Evolutionary conservation across 2,113 vertebrate species (phyloP), one percentile per base, ranked within the genome.

Genomic region (Oxyruncus cristatus): DNA sequence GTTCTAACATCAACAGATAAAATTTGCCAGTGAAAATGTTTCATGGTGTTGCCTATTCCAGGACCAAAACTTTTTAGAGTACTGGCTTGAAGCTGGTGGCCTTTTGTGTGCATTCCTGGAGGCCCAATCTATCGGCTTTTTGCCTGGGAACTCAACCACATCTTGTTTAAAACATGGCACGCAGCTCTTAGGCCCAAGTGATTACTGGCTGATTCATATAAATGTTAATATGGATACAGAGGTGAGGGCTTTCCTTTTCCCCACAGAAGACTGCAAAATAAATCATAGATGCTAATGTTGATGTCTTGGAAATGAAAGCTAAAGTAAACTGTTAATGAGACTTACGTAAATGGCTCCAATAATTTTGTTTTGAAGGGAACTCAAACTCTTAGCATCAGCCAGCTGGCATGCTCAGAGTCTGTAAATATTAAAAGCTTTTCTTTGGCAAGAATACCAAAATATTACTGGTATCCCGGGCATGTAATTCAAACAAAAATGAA

Each of bases 361-460:
- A 92, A 93, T 92, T 93, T 89, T 94, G 76, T 93, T 79, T 91
- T 89, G 80, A 96, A 88, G 79, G 91, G 33, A 90, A 82, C 77
- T 89, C 74, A 85, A 82, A 89, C 58, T 93, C 75, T 50, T 71
- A 95, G 68, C 53, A 71, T 90, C 88, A 77, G 88, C 94, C 95
- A 95, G 81, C 88, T 96, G 95, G 95, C 92, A 78, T 46, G 59
- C 55, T 91, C 61, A 22, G 80, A 83, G 63, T 67, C 79, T 91
- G 85, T 95, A 96, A 96, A 96, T 85, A 95, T 58, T 93, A 88
- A 80, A 97, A 89, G 52, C 59, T 86, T 92, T 96, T 96, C 46
- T 95, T 94, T 96, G 91, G 93, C 92, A 96, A 85, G 85, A 77
- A 82, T 44, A 70, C 63, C 62, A 88, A 95, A 93, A 96, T 94